These are phyloP conservation scores for Tethea ocularis DNA, from an alignment of 2,888 invertebrate genomes.

Conservation along the genomic window DNA sequence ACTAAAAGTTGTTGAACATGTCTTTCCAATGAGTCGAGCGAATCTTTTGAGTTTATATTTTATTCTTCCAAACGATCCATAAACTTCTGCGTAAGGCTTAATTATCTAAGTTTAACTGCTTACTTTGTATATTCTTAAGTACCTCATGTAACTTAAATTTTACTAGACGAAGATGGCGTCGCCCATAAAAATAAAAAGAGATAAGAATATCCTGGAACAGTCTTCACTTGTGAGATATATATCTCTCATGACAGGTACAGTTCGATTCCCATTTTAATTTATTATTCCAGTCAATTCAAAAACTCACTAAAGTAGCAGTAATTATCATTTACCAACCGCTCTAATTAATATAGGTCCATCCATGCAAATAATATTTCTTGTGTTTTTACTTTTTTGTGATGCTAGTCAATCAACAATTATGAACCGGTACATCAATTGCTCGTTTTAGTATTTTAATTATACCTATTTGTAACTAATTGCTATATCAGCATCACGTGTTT, in stretches of 20 bases:
- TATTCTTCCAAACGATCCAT: background rate
- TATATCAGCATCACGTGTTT: background rate
- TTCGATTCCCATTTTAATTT: no score
- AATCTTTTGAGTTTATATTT: background rate
- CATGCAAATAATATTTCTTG: background rate
- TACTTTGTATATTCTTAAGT: no score
- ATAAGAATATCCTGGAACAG: no score
- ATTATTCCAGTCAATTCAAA: constrained; percentile 11
- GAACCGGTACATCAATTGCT: background rate
- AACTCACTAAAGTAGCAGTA: background rate
- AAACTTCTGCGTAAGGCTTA: background rate
- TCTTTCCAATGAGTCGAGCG: background rate
- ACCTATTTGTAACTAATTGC: constrained; percentile 7
- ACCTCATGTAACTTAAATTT: background rate
- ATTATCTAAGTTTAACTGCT: no score
- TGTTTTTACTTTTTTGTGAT: constrained; percentile 4
- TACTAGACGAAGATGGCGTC: background rate
- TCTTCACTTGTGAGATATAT: no score
- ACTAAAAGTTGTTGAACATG: constrained; percentile 7
- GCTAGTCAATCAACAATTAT: background rate
- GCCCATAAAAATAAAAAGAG: no score
- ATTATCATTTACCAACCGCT: constrained; percentile 8
- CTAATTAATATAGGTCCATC: constrained; percentile 1
- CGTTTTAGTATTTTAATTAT: constrained; percentile 3
- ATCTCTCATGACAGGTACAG: no score